Percentiles rank a stretch among this genome's conserved stretches.
Conservation (phyloP, 2,113 vertebrate genomes). For the Telmatochromis sp. region DNA sequence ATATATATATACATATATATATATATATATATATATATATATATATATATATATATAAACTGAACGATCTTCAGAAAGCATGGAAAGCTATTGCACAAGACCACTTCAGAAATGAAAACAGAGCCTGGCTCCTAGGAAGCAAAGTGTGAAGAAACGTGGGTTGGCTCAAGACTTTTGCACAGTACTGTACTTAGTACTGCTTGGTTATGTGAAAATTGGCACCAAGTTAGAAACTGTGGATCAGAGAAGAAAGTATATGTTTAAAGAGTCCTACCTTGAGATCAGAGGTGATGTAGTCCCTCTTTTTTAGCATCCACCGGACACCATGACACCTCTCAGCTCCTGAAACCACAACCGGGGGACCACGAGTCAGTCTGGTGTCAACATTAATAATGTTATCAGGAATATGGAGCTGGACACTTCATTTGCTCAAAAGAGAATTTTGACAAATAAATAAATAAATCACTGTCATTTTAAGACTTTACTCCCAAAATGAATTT, state of each 20-base stretch:
- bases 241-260: not conserved
- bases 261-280: constrained; percentile 27
- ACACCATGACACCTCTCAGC: constrained; percentile 40
- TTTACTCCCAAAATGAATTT: not conserved
- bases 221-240: not conserved
- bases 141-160: not conserved
- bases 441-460: not conserved
- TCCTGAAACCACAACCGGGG: constrained; percentile 36
- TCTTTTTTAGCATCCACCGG: not conserved
- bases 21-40: fast-evolving
- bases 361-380: constrained; percentile 7
- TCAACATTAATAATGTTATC: not conserved
- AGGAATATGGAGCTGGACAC: not conserved
- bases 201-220: no score
- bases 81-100: not conserved
- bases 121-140: not conserved
- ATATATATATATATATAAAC: fast-evolving
- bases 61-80: not conserved
- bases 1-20: fast-evolving
- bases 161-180: not conserved
- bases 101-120: not conserved
- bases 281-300: not conserved
- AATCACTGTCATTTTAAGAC: not conserved
- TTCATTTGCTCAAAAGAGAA: not conserved
- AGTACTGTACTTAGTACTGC: not conserved